phyloP scores from a whole-genome alignment of 2,113 vertebrate genomes.

The Eolophus roseicapilla region DNA sequence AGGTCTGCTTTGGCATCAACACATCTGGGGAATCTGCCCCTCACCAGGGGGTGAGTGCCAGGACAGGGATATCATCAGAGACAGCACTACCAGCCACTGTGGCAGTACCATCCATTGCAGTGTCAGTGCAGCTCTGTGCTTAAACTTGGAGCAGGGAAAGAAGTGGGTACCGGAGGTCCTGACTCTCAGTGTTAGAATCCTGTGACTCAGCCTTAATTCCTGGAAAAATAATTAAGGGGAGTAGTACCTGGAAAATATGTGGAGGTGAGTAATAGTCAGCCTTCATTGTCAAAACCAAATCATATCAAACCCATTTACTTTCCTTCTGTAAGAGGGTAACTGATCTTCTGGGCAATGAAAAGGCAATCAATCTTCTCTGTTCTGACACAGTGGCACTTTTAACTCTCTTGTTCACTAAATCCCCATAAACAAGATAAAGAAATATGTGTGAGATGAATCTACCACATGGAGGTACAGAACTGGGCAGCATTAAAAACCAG shows the following conservation, averaged over 20 bases:
- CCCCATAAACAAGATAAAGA: not conserved
- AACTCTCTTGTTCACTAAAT: not conserved
- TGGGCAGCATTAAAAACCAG: not conserved
- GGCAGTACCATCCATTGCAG: not conserved
- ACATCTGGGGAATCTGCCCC: not conserved
- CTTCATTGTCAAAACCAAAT: not conserved
- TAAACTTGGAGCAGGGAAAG: not conserved
- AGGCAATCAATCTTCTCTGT: not conserved
- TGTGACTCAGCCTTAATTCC: not conserved
- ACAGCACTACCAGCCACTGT: not conserved
- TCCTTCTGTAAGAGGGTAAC: not conserved
- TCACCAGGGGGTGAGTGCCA: not conserved
- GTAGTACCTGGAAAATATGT: not conserved
- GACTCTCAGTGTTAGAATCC: not conserved
- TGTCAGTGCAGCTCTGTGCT: not conserved
- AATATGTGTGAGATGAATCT: not conserved
- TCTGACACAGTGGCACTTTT: not conserved
- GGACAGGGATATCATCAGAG: fast-evolving
- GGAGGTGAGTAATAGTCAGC: not conserved
- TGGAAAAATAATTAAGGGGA: conserved; percentile 2
- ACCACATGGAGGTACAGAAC: not conserved
- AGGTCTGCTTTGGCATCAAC: not conserved
- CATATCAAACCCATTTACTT: not conserved
- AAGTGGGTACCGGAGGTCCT: not conserved
- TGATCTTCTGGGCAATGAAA: not conserved